Evolutionary conservation across 2,888 invertebrate species (phyloP).

Genomic region (Conistra vaccinii): DNA sequence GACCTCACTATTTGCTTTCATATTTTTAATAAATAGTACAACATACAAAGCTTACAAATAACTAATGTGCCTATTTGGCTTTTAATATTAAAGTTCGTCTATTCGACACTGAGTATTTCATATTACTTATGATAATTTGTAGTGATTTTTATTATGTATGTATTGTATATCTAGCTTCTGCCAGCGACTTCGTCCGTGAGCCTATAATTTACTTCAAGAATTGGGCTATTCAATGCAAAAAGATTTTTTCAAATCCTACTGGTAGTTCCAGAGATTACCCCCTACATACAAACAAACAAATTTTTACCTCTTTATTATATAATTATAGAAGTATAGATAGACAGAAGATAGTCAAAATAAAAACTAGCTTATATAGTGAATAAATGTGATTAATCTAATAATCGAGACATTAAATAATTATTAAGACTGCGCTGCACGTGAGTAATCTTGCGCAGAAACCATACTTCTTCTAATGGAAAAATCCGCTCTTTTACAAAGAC

Average conservation of each 20-base stretch:
- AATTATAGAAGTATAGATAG: no score
- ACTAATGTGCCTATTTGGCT: constrained; percentile 36
- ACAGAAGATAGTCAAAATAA: not conserved
- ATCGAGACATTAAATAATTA: not conserved
- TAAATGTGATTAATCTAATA: not conserved
- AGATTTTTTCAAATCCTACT: no score
- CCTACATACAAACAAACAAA: no score
- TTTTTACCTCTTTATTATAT: no score
- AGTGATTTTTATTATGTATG: not conserved
- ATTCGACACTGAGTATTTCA: constrained; percentile 16
- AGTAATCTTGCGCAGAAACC: not conserved
- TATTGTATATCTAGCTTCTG: not conserved
- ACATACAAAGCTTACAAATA: constrained; percentile 65
- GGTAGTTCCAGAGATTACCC: no score
- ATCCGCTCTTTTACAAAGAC: no score
- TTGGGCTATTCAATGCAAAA: no score
- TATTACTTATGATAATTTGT: constrained; percentile 22
- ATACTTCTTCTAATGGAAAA: not conserved
- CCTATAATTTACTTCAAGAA: no score
- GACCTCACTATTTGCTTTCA: constrained; percentile 88
- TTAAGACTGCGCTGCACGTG: not conserved
- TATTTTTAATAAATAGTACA: constrained; percentile 71
- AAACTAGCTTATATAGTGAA: constrained; percentile 1
- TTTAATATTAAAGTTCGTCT: constrained; percentile 25
- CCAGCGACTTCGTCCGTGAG: no score